A percentile compares a stretch with the other conserved stretches of the same genome.
phyloP scores from a whole-genome alignment of 1,140 invertebrate species.

The Dolichoris vasculosae region DNA sequence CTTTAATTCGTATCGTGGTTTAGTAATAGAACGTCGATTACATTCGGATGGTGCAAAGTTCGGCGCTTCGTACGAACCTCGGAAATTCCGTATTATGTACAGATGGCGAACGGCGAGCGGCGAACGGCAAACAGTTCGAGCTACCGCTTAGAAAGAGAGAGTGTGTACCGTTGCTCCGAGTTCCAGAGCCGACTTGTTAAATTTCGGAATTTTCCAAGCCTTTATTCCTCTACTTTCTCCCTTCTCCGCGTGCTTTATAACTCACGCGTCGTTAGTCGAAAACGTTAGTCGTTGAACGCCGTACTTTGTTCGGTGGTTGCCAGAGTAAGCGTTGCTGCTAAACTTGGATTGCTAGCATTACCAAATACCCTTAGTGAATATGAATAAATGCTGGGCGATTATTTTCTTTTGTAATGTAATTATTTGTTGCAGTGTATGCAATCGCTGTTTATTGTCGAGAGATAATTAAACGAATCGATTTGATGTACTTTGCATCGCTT shows the following conservation, averaged over 20 bases:
- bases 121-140: too few species aligned
- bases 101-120: too few species aligned
- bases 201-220: conserved; percentile 29
- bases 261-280: too few species aligned
- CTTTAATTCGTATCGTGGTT: too few species aligned
- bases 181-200: conserved; percentile 4
- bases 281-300: too few species aligned
- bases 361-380: not conserved
- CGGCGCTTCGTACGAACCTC: too few species aligned
- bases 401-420: not conserved
- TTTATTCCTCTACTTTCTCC: not conserved
- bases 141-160: too few species aligned
- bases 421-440: not conserved
- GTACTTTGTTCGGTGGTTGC: too few species aligned
- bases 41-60: too few species aligned
- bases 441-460: not conserved
- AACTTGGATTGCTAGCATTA: not conserved
- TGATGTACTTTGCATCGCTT: not conserved
- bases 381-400: not conserved
- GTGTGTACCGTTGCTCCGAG: not conserved
- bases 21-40: not conserved
- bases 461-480: not conserved
- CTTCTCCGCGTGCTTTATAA: conserved; percentile 1
- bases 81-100: too few species aligned
- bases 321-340: not conserved